These are phyloP conservation scores for Potamarius usumacintae DNA, from an alignment of 2,113 vertebrate species.

Conservation along the genomic window DNA sequence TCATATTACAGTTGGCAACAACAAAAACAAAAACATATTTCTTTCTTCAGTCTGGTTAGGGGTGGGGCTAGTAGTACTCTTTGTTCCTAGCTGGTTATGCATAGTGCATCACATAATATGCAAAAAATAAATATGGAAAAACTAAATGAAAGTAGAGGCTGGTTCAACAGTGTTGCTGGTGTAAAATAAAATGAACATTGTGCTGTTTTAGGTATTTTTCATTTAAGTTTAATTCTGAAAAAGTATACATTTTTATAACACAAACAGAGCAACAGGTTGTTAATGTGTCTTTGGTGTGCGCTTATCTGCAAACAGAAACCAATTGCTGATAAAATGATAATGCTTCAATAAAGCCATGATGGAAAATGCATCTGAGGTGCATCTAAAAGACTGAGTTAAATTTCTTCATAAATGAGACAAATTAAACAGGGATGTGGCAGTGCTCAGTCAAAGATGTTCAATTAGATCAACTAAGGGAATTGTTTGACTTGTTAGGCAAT, in stretches of 20 bases:
- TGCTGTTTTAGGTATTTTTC: not conserved
- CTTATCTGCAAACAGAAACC: not conserved
- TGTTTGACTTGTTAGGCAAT: not conserved
- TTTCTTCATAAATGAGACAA: not conserved
- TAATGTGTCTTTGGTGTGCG: not conserved
- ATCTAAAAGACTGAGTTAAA: not conserved
- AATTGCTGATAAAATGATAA: not conserved
- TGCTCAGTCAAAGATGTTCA: not conserved
- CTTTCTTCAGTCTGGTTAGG: too few species aligned
- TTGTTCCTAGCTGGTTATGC: too few species aligned
- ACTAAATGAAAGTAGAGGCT: too few species aligned
- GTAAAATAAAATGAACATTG: too few species aligned
- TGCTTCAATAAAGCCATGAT: not conserved
- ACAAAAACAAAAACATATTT: too few species aligned
- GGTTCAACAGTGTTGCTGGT: not conserved
- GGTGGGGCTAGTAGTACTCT: too few species aligned
- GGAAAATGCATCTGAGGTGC: not conserved
- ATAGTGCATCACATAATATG: not conserved
- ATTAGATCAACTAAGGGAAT: not conserved
- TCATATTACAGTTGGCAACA: too few species aligned
- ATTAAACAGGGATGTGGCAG: not conserved
- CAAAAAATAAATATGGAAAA: too few species aligned
- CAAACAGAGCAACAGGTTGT: not conserved
- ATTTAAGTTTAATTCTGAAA: not conserved
- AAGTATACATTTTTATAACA: not conserved